These are phyloP conservation scores for Trachelus tabidus DNA, from an alignment of 2,888 invertebrate genomes.

Conservation along the genomic window DNA sequence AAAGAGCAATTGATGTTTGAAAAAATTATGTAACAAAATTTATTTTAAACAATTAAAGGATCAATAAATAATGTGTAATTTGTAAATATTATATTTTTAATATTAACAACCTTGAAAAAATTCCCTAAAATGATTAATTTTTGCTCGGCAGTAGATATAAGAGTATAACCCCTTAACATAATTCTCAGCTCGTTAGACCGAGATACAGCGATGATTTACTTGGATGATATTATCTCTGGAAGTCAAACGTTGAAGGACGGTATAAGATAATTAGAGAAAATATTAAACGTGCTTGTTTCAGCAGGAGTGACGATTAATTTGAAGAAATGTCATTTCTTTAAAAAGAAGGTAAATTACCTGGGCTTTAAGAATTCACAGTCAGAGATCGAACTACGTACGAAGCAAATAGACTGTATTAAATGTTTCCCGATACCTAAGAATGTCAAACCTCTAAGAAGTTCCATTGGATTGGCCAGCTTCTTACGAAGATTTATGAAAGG, in stretches of 20 bases:
- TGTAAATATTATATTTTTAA: too few relatives aligned
- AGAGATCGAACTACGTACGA: background rate
- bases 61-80: too few relatives aligned
- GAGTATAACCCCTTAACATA: conserved; percentile 31
- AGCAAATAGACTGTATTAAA: background rate
- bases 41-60: too few relatives aligned
- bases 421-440: conserved; percentile 26
- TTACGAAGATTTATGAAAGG: conserved; percentile 46
- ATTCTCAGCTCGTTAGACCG: conserved; percentile 27
- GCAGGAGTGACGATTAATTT: conserved; percentile 41
- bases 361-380: conserved; percentile 10
- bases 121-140: too few relatives aligned
- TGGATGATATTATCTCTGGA: conserved; percentile 36
- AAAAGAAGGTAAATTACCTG: conserved; percentile 17
- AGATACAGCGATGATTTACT: conserved; percentile 28
- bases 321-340: conserved; percentile 38
- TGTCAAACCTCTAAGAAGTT: conserved; percentile 39
- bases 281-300: conserved; percentile 19
- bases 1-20: too few relatives aligned
- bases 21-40: too few relatives aligned
- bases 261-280: conserved; percentile 25
- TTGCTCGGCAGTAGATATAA: too few relatives aligned
- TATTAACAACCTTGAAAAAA: too few relatives aligned
- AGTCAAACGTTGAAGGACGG: conserved; percentile 25
- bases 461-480: conserved; percentile 44